These are phyloP conservation scores for Thermophis baileyi DNA, from an alignment of 2,113 vertebrate species.

Conservation along the genomic window DNA sequence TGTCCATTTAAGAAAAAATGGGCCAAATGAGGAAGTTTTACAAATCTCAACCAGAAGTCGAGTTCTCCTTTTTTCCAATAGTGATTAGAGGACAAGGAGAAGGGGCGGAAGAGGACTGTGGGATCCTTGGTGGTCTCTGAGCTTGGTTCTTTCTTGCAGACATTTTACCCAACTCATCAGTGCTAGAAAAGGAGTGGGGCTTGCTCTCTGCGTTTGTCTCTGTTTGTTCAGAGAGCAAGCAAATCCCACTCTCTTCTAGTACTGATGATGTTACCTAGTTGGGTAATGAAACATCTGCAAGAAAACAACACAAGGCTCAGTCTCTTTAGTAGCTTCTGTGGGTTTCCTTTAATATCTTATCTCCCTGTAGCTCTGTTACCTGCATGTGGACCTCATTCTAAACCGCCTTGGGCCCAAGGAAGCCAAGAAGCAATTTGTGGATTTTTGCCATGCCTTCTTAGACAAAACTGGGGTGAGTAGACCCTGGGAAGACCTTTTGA, in stretches of 20 bases:
- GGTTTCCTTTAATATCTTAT: not conserved
- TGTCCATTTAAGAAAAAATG: not conserved
- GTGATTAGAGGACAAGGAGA: no score
- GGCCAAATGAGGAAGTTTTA: not conserved
- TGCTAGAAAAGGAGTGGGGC: not conserved
- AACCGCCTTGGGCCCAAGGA: conserved; percentile 78
- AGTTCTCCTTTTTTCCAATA: not conserved
- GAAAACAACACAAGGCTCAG: not conserved
- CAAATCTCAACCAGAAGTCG: not conserved
- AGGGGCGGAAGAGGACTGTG: no score
- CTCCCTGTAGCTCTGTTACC: conserved; percentile 79
- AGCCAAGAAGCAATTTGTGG: conserved; percentile 82
- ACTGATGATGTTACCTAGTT: no score
- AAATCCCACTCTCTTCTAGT: no score
- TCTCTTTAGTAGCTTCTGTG: no score
- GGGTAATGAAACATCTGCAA: not conserved
- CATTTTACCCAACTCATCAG: not conserved
- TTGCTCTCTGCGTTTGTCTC: not conserved
- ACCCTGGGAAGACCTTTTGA: accelerated
- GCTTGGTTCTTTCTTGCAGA: not conserved
- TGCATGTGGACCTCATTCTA: conserved; percentile 81
- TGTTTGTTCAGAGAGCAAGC: not conserved
- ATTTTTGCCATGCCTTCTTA: conserved; percentile 85
- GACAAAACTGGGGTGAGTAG: conserved; percentile 86
- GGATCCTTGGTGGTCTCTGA: not conserved